Base-by-base conservation (phyloP, 2,113 vertebrate genomes). In the Carassius gibelio region DNA sequence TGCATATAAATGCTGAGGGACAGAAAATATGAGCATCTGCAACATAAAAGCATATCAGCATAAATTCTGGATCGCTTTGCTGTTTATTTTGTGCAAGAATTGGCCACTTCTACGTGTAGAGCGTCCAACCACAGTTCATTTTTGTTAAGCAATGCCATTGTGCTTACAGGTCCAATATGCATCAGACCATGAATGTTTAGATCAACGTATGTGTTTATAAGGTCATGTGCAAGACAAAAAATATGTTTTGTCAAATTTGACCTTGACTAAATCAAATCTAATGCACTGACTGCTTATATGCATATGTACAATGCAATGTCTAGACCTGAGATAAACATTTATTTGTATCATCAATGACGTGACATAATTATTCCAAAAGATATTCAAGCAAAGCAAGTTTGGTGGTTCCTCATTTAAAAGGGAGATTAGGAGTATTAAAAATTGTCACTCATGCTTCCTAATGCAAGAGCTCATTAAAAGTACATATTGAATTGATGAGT, bases 401-500 rank as follows among this genome's bases (percentile, higher is more conserved):
- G 66, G 30, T 36, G 15, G 14, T 8, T 74, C 71, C 45, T 75
- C n/a, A 75, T 26, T 75, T 75, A n/a, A 50, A 75, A 75, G 7
- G 30, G 66, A 69, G 30, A 36, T 69, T 75, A 48, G 42, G 8
- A 42, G 8, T 15, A 26, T 26, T 26, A 75, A 26, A 50, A 75
- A 45, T 1, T 45, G 36, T 14, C 19, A 6, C 52, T 55, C 52
- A 1, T 55, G 52, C 14, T 15, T 55, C 52, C 50, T 78, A 11
- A 17, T 21, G 52, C 75, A 77, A 21, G 52, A 79, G 30, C 75
- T 62, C 57, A 61, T 62, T 79, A 62, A 80, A 80, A 80, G 36
- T n/a, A 23, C 21, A 64, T 45, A 45, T 15, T 17, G 36, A 38
- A 80, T 26, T 38, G 9, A 38, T 62, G 77, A 80, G 21, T 64